Evolutionary conservation across 2,797 vertebrate species (phyloP), one percentile per base, ranked within the genome.

Genomic region (Gorsachius magnificus): DNA sequence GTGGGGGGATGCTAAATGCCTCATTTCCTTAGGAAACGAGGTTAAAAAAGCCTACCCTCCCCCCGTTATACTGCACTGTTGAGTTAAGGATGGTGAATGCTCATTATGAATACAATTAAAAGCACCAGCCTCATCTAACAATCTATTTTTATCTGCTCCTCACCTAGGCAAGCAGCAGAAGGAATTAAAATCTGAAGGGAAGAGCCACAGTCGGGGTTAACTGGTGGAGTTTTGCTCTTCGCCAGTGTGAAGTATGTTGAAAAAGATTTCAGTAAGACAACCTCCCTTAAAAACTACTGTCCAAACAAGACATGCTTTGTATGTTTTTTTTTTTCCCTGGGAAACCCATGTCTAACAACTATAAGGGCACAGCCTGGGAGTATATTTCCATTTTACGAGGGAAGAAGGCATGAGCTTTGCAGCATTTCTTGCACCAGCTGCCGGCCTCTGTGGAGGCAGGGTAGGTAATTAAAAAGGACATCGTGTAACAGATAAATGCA

Each of bases 401-500:
- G 68, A 50, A 60, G 85, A 80, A 95, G 71, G 76, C 77, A 89
- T 8, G 38, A 89, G 90, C 86, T 90, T 78, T 78, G 63, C 84
- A 87, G 72, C 0, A 0, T n/a, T 91, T 84, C 83, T 92, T 84
- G 68, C 90, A 87, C 89, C 95, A 97, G 90, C 93, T 91, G 91
- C 85, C 0, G 10, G 81, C 58, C 70, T 68, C 76, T 0, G 3
- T 58, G 86, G 88, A 0, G 1, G 79, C 92, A 88, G 95, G 74
- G 58, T 79, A 81, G 92, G 85, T 83, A 95, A 97, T 95, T 96
- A 95, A 89, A 96, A 94, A 95, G 94, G 95, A 95, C 92, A 79
- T 91, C 5, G 0, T 89, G 93, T 83, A 97, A 92, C 90, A 92
- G 85, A 94, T 96, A 97, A 93, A 96, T 68, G 94, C 71, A 92